These are phyloP conservation scores for Natrix natrix DNA, from an alignment of 2,797 vertebrate genomes.

Conservation along the genomic window DNA sequence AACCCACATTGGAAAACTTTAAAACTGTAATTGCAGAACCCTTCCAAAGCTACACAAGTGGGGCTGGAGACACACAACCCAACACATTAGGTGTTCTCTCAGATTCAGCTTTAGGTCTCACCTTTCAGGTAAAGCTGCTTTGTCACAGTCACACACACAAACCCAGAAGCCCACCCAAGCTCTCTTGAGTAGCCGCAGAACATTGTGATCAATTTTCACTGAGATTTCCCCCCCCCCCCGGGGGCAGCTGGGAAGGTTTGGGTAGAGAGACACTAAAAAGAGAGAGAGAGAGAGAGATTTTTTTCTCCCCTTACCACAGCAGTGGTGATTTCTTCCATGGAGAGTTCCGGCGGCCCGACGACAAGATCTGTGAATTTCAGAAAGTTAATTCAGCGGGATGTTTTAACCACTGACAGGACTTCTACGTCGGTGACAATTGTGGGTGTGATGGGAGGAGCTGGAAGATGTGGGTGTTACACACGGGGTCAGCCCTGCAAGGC, in stretches of 20 bases:
- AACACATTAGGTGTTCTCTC: background rate
- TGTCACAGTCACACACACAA: background rate
- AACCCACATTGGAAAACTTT: background rate
- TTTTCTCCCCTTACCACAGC: constrained; percentile 29
- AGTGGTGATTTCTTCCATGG: constrained; percentile 23
- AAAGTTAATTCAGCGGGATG: background rate
- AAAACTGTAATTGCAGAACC: background rate
- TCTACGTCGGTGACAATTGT: background rate
- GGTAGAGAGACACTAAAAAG: background rate
- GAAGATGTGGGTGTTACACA: background rate
- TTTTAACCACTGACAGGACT: background rate
- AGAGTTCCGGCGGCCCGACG: background rate
- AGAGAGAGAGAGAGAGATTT: too few relatives aligned
- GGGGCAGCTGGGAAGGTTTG: background rate
- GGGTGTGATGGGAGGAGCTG: background rate
- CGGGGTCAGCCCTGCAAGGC: background rate
- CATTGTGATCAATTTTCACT: background rate
- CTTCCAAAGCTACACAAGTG: background rate
- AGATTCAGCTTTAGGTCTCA: background rate
- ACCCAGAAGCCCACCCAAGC: background rate
- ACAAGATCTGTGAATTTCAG: background rate
- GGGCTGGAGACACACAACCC: background rate
- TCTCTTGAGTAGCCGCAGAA: background rate
- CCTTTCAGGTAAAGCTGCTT: background rate
- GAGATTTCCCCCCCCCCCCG: background rate